Base-by-base conservation (phyloP, 2,797 vertebrate species). In the Leontocebus nigricollis region DNA sequence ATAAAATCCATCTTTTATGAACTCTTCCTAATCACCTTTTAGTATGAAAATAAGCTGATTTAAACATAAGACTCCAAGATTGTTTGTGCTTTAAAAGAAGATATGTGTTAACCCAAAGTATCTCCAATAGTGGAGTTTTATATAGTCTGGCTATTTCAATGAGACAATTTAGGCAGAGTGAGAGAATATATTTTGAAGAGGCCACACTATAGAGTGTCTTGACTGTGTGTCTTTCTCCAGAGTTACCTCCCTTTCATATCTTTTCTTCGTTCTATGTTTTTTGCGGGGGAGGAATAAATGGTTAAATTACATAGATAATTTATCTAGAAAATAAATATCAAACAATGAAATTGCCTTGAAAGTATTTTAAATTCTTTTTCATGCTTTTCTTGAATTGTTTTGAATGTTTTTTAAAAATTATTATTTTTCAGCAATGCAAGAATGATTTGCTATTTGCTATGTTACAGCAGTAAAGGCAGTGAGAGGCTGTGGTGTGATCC, bases 1-100 rank as follows among this genome's bases (percentile, higher is more conserved):
- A 64, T 33, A 36, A 88, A 91, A 90, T 41, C 13, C 61, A 13
- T 80, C n/a, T 89, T 96, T 52, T 70, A 48, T 92, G 88, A 92
- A 86, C 17, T 67, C 27, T 77, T 77, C 39, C 14, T 77, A 61
- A 61, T 59, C 50, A 82, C 5, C 10, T 91, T 83, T 61, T 73
- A 70, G 26, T 72, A 55, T 39, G 33, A 70, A 89, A 64, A 72
- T 55, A 90, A 67, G 90, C 30, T 83, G 76, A 96, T 75, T 93
- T 64, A 90, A 84, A 93, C 48, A n/a, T 48, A 81, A 89, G 15
- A 93, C 26, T n/a, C 30, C 39, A 75, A 93, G 26, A 84, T 46
- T 87, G 19, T 81, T 46, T 83, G 22, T 82, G 57, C 36, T 80
- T 95, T 75, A 77, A 87, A 83, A 46, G 52, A 73, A 87, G 11